Evolutionary conservation across 1,140 invertebrate species (phyloP), one percentile per base, ranked within the genome.

Genomic region (Diachasma alloeum): DNA sequence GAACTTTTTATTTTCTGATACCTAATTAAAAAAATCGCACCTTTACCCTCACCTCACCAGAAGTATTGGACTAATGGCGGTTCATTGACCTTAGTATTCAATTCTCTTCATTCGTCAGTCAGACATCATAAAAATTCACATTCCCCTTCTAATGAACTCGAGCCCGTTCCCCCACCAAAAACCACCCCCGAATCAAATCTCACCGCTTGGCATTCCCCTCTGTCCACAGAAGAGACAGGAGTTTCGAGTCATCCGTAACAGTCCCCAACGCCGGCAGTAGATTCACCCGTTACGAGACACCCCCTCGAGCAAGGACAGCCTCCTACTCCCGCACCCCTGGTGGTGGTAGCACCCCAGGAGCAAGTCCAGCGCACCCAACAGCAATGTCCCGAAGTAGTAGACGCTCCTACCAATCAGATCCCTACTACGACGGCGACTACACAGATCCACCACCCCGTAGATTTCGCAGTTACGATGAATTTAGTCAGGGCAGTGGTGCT

Each of bases 401-500:
- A 56, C 81, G 88, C 0, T 82, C 87, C 0, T 90, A 89, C 46
- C 88, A 89, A 76, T 81, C 82, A 17, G 88, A 90, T 70, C 83
- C 86, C 0, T 90, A 89, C 53, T 90, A 90, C 79, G 89, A 89
- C 67, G 84, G 83, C 1, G 88, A 90, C 17, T 90, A 89, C 56
- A 84, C 76, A 46, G 88, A 93, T 4, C 91, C 91, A 1, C 90
- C 90, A 10, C 90, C 92, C 31, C 90, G 90, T 77, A 85, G 90
- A 68, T 92, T 92, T 85, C 90, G 92, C 59, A 92, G 90, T 80
- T 91, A 92, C 80, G 93, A 93, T 80, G 93, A 93, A 79, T 92
- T 91, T 79, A 92, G 91, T 83, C 92, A 93, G 82, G 92, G 92
- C 11, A 92, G 92, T 82, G 91, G 89, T 42, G 91, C 92, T 0